Conservation (phyloP, 1,140 invertebrate species). For the Sitophilus oryzae region DNA sequence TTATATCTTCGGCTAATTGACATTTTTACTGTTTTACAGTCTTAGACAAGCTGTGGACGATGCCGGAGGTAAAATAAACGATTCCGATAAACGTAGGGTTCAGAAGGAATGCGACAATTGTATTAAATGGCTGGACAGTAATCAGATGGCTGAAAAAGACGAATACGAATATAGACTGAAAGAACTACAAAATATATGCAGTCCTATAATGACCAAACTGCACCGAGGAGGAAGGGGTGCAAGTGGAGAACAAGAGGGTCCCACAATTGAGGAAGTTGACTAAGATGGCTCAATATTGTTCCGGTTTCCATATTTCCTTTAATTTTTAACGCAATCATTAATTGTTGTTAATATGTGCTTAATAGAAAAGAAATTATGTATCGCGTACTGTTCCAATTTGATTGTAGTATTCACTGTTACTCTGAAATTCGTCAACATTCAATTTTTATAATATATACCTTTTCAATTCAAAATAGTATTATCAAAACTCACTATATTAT, state of each 20-base stretch:
- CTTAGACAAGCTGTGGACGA: slow-evolving; percentile 46
- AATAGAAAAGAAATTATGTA: too few relatives aligned
- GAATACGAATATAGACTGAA: slow-evolving; percentile 55
- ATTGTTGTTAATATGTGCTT: background rate
- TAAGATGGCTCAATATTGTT: slow-evolving; percentile 23
- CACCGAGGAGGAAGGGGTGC: slow-evolving; percentile 37
- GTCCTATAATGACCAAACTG: slow-evolving; percentile 50
- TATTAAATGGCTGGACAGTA: slow-evolving; percentile 61
- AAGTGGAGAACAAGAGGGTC: slow-evolving; percentile 33
- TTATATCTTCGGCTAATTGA: too few relatives aligned
- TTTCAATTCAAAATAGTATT: too few relatives aligned
- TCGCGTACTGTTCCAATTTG: background rate
- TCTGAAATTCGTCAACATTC: too few relatives aligned
- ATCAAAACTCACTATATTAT: too few relatives aligned
- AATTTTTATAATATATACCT: too few relatives aligned
- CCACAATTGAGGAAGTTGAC: slow-evolving; percentile 44
- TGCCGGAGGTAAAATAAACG: slow-evolving; percentile 33
- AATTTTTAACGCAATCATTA: background rate
- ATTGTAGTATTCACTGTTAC: background rate
- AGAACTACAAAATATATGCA: slow-evolving; percentile 47
- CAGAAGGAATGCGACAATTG: slow-evolving; percentile 51
- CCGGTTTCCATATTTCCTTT: background rate
- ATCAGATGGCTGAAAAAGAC: slow-evolving; percentile 56
- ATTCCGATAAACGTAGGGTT: slow-evolving; percentile 44
- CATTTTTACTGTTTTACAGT: too few relatives aligned